Evolutionary conservation across 1,140 invertebrate genomes (phyloP).

Genomic region (Gryon sp.): DNA sequence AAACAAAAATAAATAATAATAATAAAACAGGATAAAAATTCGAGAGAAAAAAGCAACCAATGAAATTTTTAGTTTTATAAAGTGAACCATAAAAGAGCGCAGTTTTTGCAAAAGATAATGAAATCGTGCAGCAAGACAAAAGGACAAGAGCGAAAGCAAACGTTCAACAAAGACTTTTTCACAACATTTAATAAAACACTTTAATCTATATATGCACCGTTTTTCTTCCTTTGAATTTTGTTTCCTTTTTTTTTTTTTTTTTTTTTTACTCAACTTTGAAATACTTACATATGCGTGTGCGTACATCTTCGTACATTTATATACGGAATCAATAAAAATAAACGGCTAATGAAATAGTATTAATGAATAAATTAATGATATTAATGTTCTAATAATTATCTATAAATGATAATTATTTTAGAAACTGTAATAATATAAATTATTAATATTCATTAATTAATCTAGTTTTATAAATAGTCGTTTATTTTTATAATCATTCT

Average conservation of each 20-base stretch:
- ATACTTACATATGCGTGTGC: conserved; percentile 75
- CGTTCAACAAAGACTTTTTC: conserved; percentile 74
- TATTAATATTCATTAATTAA: too few relatives aligned
- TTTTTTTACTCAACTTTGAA: conserved; percentile 78
- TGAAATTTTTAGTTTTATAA: conserved; percentile 30
- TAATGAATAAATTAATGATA: too few relatives aligned
- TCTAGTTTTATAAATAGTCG: too few relatives aligned
- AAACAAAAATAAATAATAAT: too few relatives aligned
- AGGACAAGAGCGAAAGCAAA: conserved; percentile 57
- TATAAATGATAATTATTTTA: too few relatives aligned
- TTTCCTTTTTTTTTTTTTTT: conserved; percentile 37
- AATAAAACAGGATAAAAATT: conserved; percentile 32
- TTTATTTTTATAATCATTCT: too few relatives aligned
- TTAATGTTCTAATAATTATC: too few relatives aligned
- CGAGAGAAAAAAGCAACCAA: conserved; percentile 24
- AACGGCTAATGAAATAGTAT: too few relatives aligned
- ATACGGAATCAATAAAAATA: too few relatives aligned
- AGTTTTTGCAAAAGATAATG: conserved; percentile 39
- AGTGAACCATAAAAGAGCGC: conserved; percentile 31
- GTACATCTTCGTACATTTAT: conserved; percentile 57
- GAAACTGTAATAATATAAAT: too few relatives aligned
- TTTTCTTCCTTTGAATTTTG: conserved; percentile 64
- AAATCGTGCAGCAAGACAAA: conserved; percentile 53
- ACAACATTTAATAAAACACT: conserved; percentile 80
- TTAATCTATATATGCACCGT: conserved; percentile 74